These are phyloP conservation scores for Lepeophtheirus nordmannii DNA, from an alignment of 2,888 invertebrate genomes.

Conservation along the genomic window DNA sequence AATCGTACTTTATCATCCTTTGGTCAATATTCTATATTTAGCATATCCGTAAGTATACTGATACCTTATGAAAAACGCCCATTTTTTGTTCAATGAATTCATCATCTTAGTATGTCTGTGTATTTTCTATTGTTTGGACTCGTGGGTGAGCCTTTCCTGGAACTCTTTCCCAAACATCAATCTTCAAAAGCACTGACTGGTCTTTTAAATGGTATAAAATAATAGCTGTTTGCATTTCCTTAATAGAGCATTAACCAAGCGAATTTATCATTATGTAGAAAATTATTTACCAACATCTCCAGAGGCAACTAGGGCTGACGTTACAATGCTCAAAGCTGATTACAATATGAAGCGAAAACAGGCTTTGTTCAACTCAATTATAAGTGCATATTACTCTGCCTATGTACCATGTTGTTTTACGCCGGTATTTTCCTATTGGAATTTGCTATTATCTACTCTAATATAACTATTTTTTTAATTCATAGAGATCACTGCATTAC, in stretches of 20 bases:
- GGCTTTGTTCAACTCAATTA: conserved; percentile 63
- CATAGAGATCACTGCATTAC: conserved; percentile 47
- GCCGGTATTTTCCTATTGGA: conserved; percentile 43
- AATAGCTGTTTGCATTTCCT: too few species aligned
- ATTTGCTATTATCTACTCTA: conserved; percentile 13
- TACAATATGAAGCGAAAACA: conserved; percentile 78
- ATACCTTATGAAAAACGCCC: conserved; percentile 21
- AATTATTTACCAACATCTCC: conserved; percentile 27
- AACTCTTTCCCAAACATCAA: conserved; percentile 36
- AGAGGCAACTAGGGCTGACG: conserved; percentile 53
- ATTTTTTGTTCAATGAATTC: conserved; percentile 24
- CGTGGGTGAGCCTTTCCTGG: conserved; percentile 58
- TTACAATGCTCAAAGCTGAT: conserved; percentile 63
- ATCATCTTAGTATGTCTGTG: conserved; percentile 48
- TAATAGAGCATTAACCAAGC: too few species aligned
- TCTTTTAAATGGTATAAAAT: too few species aligned
- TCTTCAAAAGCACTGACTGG: neutral
- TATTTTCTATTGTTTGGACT: conserved; percentile 68
- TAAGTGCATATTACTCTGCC: conserved; percentile 72
- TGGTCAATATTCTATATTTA: conserved; percentile 63
- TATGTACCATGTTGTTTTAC: conserved; percentile 79
- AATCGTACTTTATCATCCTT: conserved; percentile 55
- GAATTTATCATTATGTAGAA: neutral
- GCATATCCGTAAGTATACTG: conserved; percentile 67
- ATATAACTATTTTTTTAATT: conserved; percentile 28